Evolutionary conservation across 2,888 invertebrate species (phyloP), one percentile per base, ranked within the genome.

Genomic region (Metacarcinus magister): DNA sequence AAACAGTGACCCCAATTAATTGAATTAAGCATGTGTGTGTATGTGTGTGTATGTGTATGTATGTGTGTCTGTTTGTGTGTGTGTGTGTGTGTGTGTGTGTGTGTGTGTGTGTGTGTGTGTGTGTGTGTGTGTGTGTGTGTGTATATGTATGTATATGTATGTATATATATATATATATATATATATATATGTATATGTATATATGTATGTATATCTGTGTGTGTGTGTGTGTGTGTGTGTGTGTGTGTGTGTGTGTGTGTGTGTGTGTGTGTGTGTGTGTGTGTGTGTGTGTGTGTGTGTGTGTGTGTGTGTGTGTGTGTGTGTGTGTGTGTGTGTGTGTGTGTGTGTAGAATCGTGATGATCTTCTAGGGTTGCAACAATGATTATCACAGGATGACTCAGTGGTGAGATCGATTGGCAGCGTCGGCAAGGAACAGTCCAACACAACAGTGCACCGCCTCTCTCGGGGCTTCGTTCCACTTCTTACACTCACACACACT

Each of bases 121-220:
- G 82, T 82, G 82, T 82, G 82, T 82, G 32, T 82, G 82, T 82
- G 82, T 82, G 82, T 82, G 82, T 82, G 82, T 82, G 82, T 82
- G 82, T 82, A 32, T 82, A 32, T 82, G 82, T 82, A 8, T 32
- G 82, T 32, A 23, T n/a, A 32, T 82, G 82, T 28, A 23, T 82
- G 82, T 4, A 23, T 67, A 19, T 67, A 19, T 67, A 19, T 67
- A 19, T 67, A 19, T 67, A 19, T 67, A 19, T 67, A 8, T n/a
- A n/a, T n/a, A 54, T 54, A 10, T 13, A 10, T 16, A 54, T 54
- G 54, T n/a, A 54, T 54, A 7, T 7, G 46, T 10, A 7, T 46
- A 10, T 46, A 46, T 46, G 46, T 46, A 46, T 46, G 46, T 46
- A 46, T 4, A 19, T 19, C 2, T 54, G 54, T 19, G 19, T 54